Conservation (phyloP, 2,797 vertebrate species). For the Xenentodon cancila region DNA sequence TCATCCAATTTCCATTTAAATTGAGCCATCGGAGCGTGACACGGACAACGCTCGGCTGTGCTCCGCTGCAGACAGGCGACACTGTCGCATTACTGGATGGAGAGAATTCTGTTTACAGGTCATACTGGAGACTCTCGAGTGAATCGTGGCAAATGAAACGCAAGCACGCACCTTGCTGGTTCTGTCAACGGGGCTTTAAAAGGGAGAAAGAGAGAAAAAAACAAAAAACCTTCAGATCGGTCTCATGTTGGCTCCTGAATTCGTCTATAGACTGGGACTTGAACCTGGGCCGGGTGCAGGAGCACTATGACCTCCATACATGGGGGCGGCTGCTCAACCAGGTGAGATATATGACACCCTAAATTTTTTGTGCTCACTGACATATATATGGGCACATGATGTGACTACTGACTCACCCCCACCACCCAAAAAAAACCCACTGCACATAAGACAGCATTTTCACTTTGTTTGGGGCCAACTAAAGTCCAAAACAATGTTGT, state of each 20-base stretch:
- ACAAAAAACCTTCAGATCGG: slow-evolving; percentile 19
- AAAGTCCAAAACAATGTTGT: no score
- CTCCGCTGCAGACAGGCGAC: slow-evolving; percentile 56
- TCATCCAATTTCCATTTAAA: slow-evolving; percentile 86
- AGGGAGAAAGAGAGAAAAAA: slow-evolving; percentile 16
- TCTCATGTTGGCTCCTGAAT: slow-evolving; percentile 33
- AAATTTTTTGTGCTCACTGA: no score
- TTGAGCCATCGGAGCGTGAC: slow-evolving; percentile 79
- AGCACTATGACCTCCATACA: no score
- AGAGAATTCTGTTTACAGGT: slow-evolving; percentile 71
- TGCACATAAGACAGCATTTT: no score
- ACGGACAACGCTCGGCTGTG: slow-evolving; percentile 47
- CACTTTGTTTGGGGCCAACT: no score
- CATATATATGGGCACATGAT: no score
- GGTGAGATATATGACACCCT: no score
- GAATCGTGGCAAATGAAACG: slow-evolving; percentile 52
- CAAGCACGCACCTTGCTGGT: slow-evolving; percentile 45
- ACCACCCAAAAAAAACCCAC: no score
- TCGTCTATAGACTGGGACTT: not conserved
- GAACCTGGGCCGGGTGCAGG: no score
- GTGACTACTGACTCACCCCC: no score
- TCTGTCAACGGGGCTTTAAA: slow-evolving; percentile 43
- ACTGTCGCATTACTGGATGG: slow-evolving; percentile 33
- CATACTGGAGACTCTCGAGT: slow-evolving; percentile 43
- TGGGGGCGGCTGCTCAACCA: no score